phyloP scores from a whole-genome alignment of 1,140 invertebrate genomes.

The Kradibia gibbosae region DNA sequence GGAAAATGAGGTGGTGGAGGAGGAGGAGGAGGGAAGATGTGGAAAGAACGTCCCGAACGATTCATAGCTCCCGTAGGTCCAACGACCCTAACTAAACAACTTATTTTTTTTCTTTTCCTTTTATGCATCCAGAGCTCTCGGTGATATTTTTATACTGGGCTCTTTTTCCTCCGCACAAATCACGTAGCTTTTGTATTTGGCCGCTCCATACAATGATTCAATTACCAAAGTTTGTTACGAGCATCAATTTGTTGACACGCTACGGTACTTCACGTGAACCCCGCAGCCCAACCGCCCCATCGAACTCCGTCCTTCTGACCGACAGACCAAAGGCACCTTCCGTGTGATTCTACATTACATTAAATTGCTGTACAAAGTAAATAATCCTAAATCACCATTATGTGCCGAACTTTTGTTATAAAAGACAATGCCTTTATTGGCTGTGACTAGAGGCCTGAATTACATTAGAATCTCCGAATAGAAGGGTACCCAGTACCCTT shows the following conservation, averaged over 20 bases:
- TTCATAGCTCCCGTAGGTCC: conserved; percentile 46
- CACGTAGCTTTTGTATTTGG: neutral
- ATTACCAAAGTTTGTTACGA: conserved; percentile 4
- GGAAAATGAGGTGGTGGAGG: neutral
- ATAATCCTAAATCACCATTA: too few relatives aligned
- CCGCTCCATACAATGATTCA: conserved; percentile 15
- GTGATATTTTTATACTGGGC: conserved; percentile 11
- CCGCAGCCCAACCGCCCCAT: too few relatives aligned
- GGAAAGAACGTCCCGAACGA: conserved; percentile 37
- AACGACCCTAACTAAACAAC: conserved; percentile 47
- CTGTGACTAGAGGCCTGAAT: too few relatives aligned
- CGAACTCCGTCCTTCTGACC: too few relatives aligned
- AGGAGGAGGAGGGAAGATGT: neutral
- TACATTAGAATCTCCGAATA: too few relatives aligned
- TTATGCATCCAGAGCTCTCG: neutral
- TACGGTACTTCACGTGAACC: neutral
- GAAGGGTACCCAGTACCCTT: too few relatives aligned
- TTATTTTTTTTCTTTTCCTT: conserved; percentile 31
- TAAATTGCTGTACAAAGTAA: too few relatives aligned
- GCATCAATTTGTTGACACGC: neutral
- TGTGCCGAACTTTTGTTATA: too few relatives aligned
- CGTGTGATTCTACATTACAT: too few relatives aligned
- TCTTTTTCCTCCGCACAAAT: conserved; percentile 26
- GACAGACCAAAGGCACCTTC: too few relatives aligned
- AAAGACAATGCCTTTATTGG: too few relatives aligned